Evolutionary conservation across 2,888 invertebrate genomes (phyloP).

Genomic region (Schizaphis graminum): DNA sequence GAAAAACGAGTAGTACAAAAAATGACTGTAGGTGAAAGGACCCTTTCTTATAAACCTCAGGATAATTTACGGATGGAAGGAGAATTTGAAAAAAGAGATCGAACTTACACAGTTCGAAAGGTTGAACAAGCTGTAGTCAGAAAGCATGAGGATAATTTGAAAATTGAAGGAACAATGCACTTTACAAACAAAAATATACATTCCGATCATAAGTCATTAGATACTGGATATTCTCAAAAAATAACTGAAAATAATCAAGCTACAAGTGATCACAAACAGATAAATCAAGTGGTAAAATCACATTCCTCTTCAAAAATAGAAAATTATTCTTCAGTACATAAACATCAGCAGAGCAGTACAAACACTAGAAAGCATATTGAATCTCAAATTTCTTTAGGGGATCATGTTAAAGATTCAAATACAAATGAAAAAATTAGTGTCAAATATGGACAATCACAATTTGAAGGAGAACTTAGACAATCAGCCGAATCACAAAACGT

Average conservation of each 20-base stretch:
- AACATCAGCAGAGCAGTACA: constrained; percentile 66
- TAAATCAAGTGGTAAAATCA: neutral
- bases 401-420: constrained; percentile 71
- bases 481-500: constrained; percentile 68
- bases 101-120: constrained; percentile 72
- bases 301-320: neutral
- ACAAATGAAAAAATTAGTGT: constrained; percentile 39
- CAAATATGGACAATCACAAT: constrained; percentile 38
- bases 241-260: constrained; percentile 1
- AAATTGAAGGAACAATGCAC: constrained; percentile 71
- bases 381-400: constrained; percentile 78
- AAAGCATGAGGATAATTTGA: constrained; percentile 72
- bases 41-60: constrained; percentile 68
- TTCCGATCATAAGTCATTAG: neutral
- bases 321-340: constrained; percentile 13
- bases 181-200: constrained; percentile 68
- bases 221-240: constrained; percentile 71
- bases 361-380: constrained; percentile 76
- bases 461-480: constrained; percentile 39
- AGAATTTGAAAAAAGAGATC: constrained; percentile 75
- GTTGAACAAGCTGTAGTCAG: constrained; percentile 70
- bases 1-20: constrained; percentile 72
- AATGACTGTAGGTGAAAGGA: constrained; percentile 50
- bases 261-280: neutral
- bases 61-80: constrained; percentile 73